Conservation (phyloP, 2,888 invertebrate species). For the Empis livida region DNA sequence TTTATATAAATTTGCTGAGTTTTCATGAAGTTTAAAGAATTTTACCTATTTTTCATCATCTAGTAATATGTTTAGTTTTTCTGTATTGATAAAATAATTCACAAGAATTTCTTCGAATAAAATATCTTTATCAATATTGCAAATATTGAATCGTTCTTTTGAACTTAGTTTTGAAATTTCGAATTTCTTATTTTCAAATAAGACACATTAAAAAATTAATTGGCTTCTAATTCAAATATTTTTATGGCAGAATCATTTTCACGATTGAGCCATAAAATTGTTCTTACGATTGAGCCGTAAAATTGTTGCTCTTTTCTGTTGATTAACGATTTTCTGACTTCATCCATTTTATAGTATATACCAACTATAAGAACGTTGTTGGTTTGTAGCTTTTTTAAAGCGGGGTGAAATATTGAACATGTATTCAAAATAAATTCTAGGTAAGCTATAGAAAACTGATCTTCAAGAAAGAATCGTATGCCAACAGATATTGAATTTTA, state of each 20-base stretch:
- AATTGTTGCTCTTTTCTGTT: constrained; percentile 2
- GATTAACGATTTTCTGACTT: background rate
- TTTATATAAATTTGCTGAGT: constrained; percentile 2
- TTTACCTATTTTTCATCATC: background rate
- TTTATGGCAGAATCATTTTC: background rate
- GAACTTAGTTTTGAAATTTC: background rate
- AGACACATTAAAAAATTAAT: background rate
- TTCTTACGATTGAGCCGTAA: background rate
- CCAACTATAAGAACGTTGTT: constrained; percentile 1
- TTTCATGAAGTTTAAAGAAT: constrained; percentile 1
- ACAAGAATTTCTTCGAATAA: background rate
- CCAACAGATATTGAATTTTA: background rate
- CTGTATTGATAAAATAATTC: background rate
- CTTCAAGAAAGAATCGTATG: constrained; percentile 1
- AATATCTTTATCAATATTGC: constrained; percentile 2
- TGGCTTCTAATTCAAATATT: background rate
- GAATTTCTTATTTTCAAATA: constrained; percentile 1
- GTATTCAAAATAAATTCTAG: constrained; percentile 3
- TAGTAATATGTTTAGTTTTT: background rate
- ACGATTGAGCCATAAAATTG: background rate
- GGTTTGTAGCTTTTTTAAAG: constrained; percentile 2
- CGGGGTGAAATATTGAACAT: constrained; percentile 1
- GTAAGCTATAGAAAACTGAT: constrained; percentile 3
- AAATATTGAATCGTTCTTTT: constrained; percentile 1
- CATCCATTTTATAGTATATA: constrained; percentile 3